These are phyloP conservation scores for Allobates femoralis DNA, from an alignment of 2,797 vertebrate genomes.

Conservation along the genomic window DNA sequence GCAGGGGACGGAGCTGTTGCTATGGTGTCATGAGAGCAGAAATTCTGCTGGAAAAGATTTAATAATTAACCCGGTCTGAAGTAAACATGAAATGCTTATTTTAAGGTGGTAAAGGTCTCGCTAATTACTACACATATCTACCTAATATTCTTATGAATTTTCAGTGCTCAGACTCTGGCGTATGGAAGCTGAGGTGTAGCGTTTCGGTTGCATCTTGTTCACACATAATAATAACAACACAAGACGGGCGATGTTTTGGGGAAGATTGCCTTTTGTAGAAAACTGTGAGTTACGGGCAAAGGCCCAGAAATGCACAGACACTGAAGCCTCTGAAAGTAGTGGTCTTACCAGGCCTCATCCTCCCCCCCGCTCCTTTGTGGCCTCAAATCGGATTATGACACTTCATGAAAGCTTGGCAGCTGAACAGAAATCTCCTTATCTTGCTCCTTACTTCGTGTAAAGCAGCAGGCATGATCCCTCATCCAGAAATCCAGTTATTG, in stretches of 20 bases:
- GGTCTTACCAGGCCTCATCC: constrained; percentile 40
- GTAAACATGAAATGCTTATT: constrained; percentile 28
- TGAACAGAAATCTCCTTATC: constrained; percentile 57
- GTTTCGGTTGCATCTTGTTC: not conserved
- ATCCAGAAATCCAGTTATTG: not conserved
- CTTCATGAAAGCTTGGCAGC: constrained; percentile 55
- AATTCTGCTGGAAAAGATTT: constrained; percentile 71
- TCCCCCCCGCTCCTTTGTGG: constrained; percentile 25
- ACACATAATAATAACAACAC: not conserved
- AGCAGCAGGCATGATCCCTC: not conserved
- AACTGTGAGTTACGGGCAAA: not conserved
- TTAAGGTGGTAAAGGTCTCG: not conserved
- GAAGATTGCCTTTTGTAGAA: not conserved
- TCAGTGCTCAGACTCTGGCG: not conserved
- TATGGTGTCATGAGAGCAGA: constrained; percentile 71
- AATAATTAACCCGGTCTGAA: constrained; percentile 72
- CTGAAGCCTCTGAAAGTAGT: constrained; percentile 5
- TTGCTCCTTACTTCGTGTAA: constrained; percentile 35
- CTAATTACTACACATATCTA: not conserved
- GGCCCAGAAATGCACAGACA: not conserved
- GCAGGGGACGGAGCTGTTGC: constrained; percentile 72
- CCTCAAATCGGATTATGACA: constrained; percentile 58
- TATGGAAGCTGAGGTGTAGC: constrained; percentile 26
- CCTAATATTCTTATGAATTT: not conserved
- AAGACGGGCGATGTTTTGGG: not conserved